Evolutionary conservation across 2,113 vertebrate species (phyloP).

Genomic region (Lethenteron reissneri): DNA sequence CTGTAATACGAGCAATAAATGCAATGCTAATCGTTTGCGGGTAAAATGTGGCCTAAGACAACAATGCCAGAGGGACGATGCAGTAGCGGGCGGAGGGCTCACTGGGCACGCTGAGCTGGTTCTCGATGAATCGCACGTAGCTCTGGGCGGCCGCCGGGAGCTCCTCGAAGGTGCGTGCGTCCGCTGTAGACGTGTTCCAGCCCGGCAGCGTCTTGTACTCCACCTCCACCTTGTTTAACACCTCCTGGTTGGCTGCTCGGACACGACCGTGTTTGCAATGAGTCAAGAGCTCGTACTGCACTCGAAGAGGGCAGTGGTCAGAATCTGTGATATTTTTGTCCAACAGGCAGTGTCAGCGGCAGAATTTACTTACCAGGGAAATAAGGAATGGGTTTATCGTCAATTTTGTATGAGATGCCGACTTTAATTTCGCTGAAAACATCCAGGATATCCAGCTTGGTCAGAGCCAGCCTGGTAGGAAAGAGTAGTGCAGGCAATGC

Average conservation of each 20-base stretch:
- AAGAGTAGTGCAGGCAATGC: too few species aligned
- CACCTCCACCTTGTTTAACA: slow-evolving; percentile 75
- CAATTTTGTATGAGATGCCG: slow-evolving; percentile 60
- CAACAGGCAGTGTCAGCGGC: background rate
- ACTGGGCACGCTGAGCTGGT: slow-evolving; percentile 63
- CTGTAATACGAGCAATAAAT: slow-evolving; percentile 1
- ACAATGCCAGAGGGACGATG: background rate
- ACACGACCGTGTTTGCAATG: background rate
- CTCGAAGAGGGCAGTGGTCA: too few species aligned
- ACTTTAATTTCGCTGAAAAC: slow-evolving; percentile 72
- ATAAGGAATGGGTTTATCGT: slow-evolving; percentile 66
- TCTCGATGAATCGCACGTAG: slow-evolving; percentile 64
- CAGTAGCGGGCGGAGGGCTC: slow-evolving; percentile 13
- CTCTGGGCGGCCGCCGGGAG: slow-evolving; percentile 76
- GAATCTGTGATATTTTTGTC: background rate
- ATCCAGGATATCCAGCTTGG: slow-evolving; percentile 92
- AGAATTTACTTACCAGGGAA: slow-evolving; percentile 51
- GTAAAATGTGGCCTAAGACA: background rate
- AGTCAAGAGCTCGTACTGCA: background rate
- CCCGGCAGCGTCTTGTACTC: slow-evolving; percentile 72
- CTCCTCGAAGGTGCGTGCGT: slow-evolving; percentile 51
- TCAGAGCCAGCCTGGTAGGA: slow-evolving; percentile 55
- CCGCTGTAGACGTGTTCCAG: slow-evolving; percentile 68
- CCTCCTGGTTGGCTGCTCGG: slow-evolving; percentile 67
- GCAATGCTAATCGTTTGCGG: background rate